Percentiles rank a stretch among this genome's conserved stretches.
Evolutionary conservation across 1,140 invertebrate genomes (phyloP).

Genomic region (Zaprionus davidi): DNA sequence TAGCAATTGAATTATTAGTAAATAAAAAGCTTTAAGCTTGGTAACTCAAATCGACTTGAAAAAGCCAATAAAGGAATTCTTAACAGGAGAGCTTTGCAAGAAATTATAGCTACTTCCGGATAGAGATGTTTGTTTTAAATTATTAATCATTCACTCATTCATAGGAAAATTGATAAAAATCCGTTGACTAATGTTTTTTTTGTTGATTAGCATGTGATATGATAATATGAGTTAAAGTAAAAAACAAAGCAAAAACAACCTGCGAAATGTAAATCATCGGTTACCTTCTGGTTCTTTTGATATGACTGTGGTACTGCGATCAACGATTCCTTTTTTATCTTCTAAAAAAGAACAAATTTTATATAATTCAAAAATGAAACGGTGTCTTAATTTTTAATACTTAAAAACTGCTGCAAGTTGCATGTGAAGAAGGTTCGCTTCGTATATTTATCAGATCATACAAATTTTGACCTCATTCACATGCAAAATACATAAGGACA

Average conservation of each 20-base stretch:
- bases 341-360: slow-evolving; percentile 85
- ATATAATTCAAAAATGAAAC: slow-evolving; percentile 56
- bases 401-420: not conserved
- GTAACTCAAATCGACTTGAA: not conserved
- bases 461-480: not conserved
- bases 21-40: not conserved
- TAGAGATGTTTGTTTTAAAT: too few species aligned
- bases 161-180: too few species aligned
- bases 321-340: slow-evolving; percentile 95
- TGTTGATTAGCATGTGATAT: slow-evolving; percentile 1
- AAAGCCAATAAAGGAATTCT: too few species aligned
- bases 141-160: too few species aligned
- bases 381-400: slow-evolving; percentile 26
- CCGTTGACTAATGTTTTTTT: too few species aligned
- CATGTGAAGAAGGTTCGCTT: not conserved
- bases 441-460: not conserved
- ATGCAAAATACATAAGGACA: not conserved
- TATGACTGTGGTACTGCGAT: slow-evolving; percentile 96
- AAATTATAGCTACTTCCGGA: too few species aligned
- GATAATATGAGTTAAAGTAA: not conserved
- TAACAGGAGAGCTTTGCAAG: too few species aligned
- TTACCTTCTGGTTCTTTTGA: slow-evolving; percentile 94
- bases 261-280: slow-evolving; percentile 32
- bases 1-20: too few species aligned
- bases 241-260: slow-evolving; percentile 2